Evolutionary conservation across 2,888 invertebrate species (phyloP).

Genomic region (Melikaiella ostensackeni): DNA sequence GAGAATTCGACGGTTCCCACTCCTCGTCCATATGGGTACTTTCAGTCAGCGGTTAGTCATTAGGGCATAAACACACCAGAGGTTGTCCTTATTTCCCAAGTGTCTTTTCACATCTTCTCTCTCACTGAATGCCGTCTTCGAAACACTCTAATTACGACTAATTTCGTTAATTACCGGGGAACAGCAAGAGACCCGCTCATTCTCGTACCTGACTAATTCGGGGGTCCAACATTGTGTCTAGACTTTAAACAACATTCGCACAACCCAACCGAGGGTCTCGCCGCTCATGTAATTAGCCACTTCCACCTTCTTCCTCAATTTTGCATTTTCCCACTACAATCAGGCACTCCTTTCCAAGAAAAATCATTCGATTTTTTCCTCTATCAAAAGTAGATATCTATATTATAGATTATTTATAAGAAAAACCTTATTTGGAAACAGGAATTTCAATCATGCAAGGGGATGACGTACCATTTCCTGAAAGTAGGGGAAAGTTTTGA

Average conservation of each 20-base stretch:
- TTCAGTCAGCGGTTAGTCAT: slow-evolving; percentile 63
- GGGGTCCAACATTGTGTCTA: slow-evolving; percentile 74
- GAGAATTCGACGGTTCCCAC: slow-evolving; percentile 39
- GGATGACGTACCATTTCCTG: too few relatives aligned
- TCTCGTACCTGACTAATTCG: slow-evolving; percentile 71
- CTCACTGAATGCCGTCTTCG: slow-evolving; percentile 18
- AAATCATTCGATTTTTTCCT: neutral
- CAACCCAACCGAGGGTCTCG: slow-evolving; percentile 53
- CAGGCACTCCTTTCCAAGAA: neutral
- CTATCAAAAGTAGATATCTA: too few relatives aligned
- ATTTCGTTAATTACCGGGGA: slow-evolving; percentile 74
- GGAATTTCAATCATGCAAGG: too few relatives aligned
- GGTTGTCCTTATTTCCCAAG: slow-evolving; percentile 35
- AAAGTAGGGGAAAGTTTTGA: too few relatives aligned
- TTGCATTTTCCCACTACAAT: slow-evolving; percentile 43
- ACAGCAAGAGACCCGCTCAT: slow-evolving; percentile 63
- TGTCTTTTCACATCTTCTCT: slow-evolving; percentile 14
- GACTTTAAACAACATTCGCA: slow-evolving; percentile 76
- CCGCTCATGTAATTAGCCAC: slow-evolving; percentile 65
- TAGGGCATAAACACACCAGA: slow-evolving; percentile 63
- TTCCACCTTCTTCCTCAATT: slow-evolving; percentile 54
- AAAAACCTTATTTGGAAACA: too few relatives aligned
- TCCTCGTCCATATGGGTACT: slow-evolving; percentile 44
- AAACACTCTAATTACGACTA: slow-evolving; percentile 74
- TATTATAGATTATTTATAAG: too few relatives aligned